Evolutionary conservation across 2,888 invertebrate species (phyloP), one percentile per base, ranked within the genome.

Genomic region (Stenolophus ochropezus): DNA sequence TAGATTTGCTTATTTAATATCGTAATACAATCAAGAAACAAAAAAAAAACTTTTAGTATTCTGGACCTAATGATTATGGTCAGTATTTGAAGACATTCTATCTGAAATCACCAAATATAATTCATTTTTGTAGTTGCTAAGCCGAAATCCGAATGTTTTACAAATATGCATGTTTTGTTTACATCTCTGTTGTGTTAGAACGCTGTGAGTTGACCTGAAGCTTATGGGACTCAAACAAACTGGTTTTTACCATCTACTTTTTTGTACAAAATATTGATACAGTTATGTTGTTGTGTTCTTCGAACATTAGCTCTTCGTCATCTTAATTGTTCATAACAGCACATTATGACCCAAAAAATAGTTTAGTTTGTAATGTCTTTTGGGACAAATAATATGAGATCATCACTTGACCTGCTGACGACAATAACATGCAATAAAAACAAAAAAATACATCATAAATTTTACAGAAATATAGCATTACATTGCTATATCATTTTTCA

Each of bases 231-330:
- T 23, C 61, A 61, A 61, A 58, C 58, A 58, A 58, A 61, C 61
- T 14, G 61, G 61, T 61, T 61, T 61, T 61, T 61, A 61, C 1
- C 2, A 25, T 61, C 25, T 61, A 61, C 56, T 61, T 61, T 58
- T 61, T 61, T 61, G 25, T 61, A 61, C 61, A 61, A 61, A 61
- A 61, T 61, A 61, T 61, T 61, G 61, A 61, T 61, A 61, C 61
- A 61, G 61, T 61, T 61, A 61, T 61, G 61, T 61, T 61, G 56
- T 56, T 56, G 61, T 61, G 25, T 25, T 25, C 25, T 14, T 61
- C 61, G 51, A 4, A 6, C 25, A 61, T 61, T 61, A 61, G n/a
- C 25, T 25, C 61, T 58, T 21, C 11, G 8, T 58, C 58, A 58
- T 21, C 23, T 61, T 61, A 56, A 56, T 56, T 56, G 18, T 56